Conservation (phyloP, 2,113 vertebrate species). For the Anthoscopus minutus region DNA sequence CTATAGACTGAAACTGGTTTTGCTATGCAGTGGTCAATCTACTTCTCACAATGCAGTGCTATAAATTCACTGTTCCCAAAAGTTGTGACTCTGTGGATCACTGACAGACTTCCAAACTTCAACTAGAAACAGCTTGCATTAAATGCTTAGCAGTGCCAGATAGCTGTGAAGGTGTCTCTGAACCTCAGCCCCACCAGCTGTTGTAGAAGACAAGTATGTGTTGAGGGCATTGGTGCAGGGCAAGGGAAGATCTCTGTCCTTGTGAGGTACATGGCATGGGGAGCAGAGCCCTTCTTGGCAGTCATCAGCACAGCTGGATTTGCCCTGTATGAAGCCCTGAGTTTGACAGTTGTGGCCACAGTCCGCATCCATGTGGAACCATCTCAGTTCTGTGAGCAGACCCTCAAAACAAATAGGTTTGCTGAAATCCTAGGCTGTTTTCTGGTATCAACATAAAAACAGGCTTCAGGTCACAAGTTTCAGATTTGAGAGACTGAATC, state of each 20-base stretch:
- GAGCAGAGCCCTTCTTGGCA: background rate
- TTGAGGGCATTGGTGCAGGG: fast-evolving
- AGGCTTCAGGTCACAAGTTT: background rate
- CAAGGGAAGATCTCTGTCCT: background rate
- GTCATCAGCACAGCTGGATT: fast-evolving
- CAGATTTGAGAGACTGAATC: background rate
- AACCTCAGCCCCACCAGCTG: background rate
- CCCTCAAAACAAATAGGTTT: background rate
- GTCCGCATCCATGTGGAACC: background rate
- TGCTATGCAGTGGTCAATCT: background rate
- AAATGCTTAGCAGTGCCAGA: fast-evolving
- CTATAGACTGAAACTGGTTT: background rate
- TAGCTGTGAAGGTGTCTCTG: background rate
- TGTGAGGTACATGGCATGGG: fast-evolving
- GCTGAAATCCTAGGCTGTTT: background rate
- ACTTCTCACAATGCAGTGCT: background rate
- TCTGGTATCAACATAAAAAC: background rate
- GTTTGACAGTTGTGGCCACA: background rate
- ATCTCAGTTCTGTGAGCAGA: background rate
- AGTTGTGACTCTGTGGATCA: background rate
- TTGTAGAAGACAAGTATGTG: background rate
- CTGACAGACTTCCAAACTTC: background rate
- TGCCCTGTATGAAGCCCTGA: background rate
- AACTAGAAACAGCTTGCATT: background rate
- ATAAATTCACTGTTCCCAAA: background rate